Percentiles rank a stretch among this genome's conserved stretches.
These are phyloP conservation scores for Ochropacha duplaris DNA, from an alignment of 2,888 invertebrate species.

Conservation along the genomic window DNA sequence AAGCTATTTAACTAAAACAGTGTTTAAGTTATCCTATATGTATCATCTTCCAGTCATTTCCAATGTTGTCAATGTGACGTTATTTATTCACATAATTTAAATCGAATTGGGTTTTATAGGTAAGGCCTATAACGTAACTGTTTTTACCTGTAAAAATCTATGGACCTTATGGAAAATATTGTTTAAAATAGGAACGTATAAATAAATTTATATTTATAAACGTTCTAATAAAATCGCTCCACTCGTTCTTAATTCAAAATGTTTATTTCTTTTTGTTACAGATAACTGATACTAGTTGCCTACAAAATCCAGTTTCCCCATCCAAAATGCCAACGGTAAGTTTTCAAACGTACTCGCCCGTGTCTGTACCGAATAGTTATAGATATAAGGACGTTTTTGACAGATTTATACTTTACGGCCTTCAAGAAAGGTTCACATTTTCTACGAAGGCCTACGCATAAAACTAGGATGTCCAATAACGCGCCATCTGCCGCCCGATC, in stretches of 20 bases:
- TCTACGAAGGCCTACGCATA: slow-evolving; percentile 59
- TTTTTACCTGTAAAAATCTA: too few relatives aligned
- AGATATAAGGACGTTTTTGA: slow-evolving; percentile 50
- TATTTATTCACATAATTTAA: too few relatives aligned
- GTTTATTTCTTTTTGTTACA: slow-evolving; percentile 34
- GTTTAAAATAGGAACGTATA: background rate
- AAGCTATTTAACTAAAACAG: too few relatives aligned
- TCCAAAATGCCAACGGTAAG: slow-evolving; percentile 35
- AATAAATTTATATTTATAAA: background rate
- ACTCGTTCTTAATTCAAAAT: background rate
- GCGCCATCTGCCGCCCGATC: slow-evolving; percentile 71
- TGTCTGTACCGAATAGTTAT: slow-evolving; percentile 9
- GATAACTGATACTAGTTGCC: slow-evolving; percentile 25
- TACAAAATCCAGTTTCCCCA: slow-evolving; percentile 10
- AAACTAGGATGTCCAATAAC: slow-evolving; percentile 73
- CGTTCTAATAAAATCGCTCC: background rate
- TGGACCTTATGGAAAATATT: background rate
- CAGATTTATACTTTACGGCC: slow-evolving; percentile 69
- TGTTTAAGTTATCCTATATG: too few relatives aligned
- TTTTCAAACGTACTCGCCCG: background rate
- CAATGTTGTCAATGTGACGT: too few relatives aligned
- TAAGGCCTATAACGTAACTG: too few relatives aligned
- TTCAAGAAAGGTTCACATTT: slow-evolving; percentile 50
- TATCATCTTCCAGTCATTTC: too few relatives aligned
- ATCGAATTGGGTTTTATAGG: too few relatives aligned